Conservation (phyloP, 2,113 vertebrate genomes). For the Lagenorhynchus albirostris region DNA sequence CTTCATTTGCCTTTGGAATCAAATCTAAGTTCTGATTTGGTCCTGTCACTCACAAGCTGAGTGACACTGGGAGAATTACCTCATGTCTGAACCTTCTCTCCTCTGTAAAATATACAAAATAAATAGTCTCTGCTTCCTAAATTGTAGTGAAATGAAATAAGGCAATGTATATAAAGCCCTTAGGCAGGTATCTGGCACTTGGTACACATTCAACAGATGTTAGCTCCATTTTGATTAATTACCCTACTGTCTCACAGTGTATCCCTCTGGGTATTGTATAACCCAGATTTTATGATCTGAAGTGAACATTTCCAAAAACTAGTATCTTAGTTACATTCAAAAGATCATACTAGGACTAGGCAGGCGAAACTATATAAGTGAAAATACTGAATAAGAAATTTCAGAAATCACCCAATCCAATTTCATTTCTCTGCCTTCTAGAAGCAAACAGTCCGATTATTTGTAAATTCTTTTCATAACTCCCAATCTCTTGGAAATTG, state of each 20-base stretch:
- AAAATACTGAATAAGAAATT: background rate
- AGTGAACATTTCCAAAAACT: constrained; percentile 15
- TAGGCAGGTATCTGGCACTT: background rate
- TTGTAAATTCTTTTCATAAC: background rate
- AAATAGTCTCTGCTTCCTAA: background rate
- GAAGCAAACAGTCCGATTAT: background rate
- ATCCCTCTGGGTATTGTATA: background rate
- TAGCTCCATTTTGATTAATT: background rate
- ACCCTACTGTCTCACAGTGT: background rate
- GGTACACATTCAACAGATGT: background rate
- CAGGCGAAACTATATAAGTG: background rate
- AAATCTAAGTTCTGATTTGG: background rate
- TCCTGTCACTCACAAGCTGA: background rate
- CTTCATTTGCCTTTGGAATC: background rate
- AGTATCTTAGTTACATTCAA: constrained; percentile 9
- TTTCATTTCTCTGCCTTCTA: background rate
- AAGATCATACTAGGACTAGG: background rate
- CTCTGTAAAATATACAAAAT: background rate
- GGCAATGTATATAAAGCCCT: background rate
- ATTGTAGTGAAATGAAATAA: background rate
- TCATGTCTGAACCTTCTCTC: background rate
- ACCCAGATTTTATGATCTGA: background rate
- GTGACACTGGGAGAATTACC: background rate
- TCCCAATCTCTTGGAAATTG: background rate
- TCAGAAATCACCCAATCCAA: background rate